phyloP scores from a whole-genome alignment of 2,797 vertebrate genomes.

The Spinus olivaceus region DNA sequence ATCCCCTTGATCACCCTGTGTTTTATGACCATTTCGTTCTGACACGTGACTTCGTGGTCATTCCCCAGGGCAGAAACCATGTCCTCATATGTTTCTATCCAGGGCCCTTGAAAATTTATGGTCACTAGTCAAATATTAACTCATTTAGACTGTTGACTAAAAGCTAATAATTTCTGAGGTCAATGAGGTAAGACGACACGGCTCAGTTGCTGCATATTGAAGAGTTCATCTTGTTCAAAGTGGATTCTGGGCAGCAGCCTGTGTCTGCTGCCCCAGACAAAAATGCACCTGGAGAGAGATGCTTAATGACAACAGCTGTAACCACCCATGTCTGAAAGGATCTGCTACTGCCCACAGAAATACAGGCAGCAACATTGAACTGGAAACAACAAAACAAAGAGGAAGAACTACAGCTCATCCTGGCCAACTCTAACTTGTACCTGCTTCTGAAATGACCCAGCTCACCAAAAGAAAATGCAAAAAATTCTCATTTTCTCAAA shows the following conservation, averaged over 20 bases:
- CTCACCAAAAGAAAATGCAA: neutral
- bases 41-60: neutral
- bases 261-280: neutral
- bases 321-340: neutral
- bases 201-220: conserved; percentile 10
- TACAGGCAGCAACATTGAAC: neutral
- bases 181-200: neutral
- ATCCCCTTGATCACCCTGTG: neutral
- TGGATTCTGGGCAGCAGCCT: neutral
- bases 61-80: neutral
- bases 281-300: neutral
- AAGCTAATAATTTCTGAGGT: conserved; percentile 43
- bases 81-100: neutral
- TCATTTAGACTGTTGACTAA: conserved; percentile 4
- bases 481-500: neutral
- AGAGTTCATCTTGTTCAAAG: neutral
- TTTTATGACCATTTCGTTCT: neutral
- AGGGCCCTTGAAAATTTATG: conserved; percentile 9
- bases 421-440: neutral
- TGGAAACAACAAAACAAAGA: neutral
- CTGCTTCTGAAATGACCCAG: neutral
- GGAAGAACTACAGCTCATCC: neutral
- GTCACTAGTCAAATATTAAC: conserved; percentile 45
- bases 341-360: neutral
- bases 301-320: neutral